Evolutionary conservation across 2,797 vertebrate genomes (phyloP), one percentile per base, ranked within the genome.

Genomic region (Poeciliopsis turneri): DNA sequence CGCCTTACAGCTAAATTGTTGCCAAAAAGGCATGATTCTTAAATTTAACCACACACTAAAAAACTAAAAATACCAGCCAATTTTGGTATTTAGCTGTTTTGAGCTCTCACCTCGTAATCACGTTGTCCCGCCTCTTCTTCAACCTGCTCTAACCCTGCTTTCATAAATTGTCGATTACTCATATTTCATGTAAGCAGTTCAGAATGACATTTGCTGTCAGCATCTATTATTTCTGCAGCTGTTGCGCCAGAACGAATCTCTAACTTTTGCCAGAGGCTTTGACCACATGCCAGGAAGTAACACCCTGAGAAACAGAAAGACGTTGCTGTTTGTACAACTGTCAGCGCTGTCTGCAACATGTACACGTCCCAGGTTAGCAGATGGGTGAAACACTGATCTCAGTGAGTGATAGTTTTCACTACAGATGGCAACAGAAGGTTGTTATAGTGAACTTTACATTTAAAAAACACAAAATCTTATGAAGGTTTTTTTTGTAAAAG

Each of bases 171-270:
- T 28, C 41, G 28, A 70, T 70, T 70, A 70, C 11, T 45, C 23
- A n/a, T 70, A 45, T 70, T 70, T 41, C 5, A 70, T 70, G 12
- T 45, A 70, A 70, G 41, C 41, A 45, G 43, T 45, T 43, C 68
- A n/a, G 68, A 70, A 70, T 70, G 68, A 70, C 68, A 70, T 45
- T 70, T 45, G 41, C 68, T 45, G 68, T 70, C 68, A 45, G 68
- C 68, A 45, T 43, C 41, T 28, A 45, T 70, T 70, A 45, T 45
- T 45, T 70, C 25, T 70, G 41, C 68, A 70, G 68, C 68, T 70
- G 39, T 70, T 45, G 68, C 25, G 41, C 23, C 41, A 70, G 41
- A 70, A n/a, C 2, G 25, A 45, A 70, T 70, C 66, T 69, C 68
- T 45, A n/a, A 45, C 41, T 70, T 70, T 45, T 45, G 68, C 68